Percentiles rank a stretch among this genome's conserved stretches.
phyloP scores from a whole-genome alignment of 2,113 vertebrate species.

The Boleophthalmus pectinirostris region DNA sequence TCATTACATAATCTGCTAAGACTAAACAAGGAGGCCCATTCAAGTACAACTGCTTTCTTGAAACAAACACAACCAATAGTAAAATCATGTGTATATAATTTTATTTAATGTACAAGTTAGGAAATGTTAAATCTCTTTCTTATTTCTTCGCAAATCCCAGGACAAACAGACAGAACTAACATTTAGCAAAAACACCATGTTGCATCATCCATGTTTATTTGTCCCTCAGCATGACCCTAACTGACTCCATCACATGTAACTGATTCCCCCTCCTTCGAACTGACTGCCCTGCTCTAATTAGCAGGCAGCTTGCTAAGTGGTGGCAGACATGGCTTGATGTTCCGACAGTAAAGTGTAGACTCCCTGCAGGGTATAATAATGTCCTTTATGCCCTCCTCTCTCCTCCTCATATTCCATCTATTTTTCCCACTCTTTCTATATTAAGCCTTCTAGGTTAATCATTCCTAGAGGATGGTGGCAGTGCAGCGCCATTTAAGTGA shows the following conservation, averaged over 20 bases:
- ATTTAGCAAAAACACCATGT: background rate
- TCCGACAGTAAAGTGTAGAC: conserved; percentile 64
- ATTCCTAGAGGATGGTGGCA: conserved; percentile 75
- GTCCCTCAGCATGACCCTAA: conserved; percentile 15
- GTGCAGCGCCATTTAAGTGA: conserved; percentile 46
- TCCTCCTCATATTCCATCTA: conserved; percentile 42
- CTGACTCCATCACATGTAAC: conserved; percentile 4
- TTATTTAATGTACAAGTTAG: too few relatives aligned
- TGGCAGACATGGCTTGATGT: conserved; percentile 58
- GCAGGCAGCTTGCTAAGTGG: conserved; percentile 74
- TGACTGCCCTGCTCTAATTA: conserved; percentile 77
- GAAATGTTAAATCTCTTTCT: too few relatives aligned
- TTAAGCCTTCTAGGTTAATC: conserved; percentile 79
- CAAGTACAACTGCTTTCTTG: too few relatives aligned
- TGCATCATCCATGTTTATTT: conserved; percentile 7
- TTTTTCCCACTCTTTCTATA: conserved; percentile 66
- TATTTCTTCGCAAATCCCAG: too few relatives aligned
- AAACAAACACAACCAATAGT: too few relatives aligned
- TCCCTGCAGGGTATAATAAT: conserved; percentile 65
- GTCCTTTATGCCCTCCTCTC: conserved; percentile 50
- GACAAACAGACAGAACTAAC: background rate
- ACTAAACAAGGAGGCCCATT: too few relatives aligned
- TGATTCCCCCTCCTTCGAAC: conserved; percentile 47
- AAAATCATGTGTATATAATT: too few relatives aligned
- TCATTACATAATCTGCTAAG: too few relatives aligned